phyloP scores from a whole-genome alignment of 2,113 vertebrate genomes.

The Genyomyrus donnyi region DNA sequence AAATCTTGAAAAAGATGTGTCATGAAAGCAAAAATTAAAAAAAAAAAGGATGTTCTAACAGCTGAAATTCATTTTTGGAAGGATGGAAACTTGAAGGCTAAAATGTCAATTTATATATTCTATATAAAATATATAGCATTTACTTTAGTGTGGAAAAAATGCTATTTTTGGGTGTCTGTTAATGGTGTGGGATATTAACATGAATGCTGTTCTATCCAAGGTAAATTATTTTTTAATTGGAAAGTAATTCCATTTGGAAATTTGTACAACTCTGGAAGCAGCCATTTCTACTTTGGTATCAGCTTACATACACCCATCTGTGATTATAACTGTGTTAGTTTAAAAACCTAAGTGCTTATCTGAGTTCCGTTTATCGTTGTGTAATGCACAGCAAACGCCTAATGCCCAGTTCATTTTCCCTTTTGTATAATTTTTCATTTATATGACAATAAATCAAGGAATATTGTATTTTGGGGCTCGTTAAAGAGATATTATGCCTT shows the following conservation, averaged over 20 bases:
- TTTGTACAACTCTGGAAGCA: constrained; percentile 61
- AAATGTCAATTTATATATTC: not conserved
- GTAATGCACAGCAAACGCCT: constrained; percentile 18
- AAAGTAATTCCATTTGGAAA: constrained; percentile 66
- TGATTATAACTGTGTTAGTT: constrained; percentile 61
- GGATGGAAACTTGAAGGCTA: not conserved
- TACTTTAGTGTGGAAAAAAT: not conserved
- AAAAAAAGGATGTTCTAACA: not conserved
- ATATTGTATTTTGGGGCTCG: constrained; percentile 65
- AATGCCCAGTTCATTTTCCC: constrained; percentile 44
- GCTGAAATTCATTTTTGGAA: not conserved
- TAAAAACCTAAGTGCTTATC: constrained; percentile 69
- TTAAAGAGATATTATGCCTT: constrained; percentile 65
- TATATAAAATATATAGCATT: not conserved
- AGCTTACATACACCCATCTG: constrained; percentile 62
- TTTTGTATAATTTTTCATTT: constrained; percentile 68
- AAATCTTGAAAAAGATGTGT: not conserved
- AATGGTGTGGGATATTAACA: constrained; percentile 41
- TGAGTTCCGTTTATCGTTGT: constrained; percentile 45
- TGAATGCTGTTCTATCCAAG: constrained; percentile 62
- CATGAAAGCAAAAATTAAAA: not conserved
- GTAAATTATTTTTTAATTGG: constrained; percentile 73
- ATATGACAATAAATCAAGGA: constrained; percentile 62
- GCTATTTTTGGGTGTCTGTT: not conserved
- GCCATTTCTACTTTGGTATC: constrained; percentile 52